Base-by-base conservation (phyloP, 2,888 invertebrate genomes). In the Drosophila aldrichi region DNA sequence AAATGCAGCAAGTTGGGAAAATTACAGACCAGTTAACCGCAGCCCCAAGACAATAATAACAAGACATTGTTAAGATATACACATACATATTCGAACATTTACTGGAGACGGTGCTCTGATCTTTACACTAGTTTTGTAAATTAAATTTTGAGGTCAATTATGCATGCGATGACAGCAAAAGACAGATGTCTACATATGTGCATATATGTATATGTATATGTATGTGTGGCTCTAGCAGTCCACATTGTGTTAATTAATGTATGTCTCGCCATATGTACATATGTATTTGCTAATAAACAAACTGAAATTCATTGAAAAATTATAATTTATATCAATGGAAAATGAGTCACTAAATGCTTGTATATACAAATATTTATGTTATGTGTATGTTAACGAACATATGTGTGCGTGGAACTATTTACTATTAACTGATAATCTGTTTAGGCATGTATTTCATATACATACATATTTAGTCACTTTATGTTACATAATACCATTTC, bases 71-170 rank as follows among this genome's bases (percentile, higher is more conserved):
- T 7, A 44, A 55, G n/a, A 51, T 14, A 29, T 29, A 29, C 7
- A 29, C 7, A 29, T 29, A 44, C 59, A 54, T 22, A 22, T 2
- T 46, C 14, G 6, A 12, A 0, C 43, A 44, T 16, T 56, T 44
- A 0, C 7, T 22, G 36, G 10, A 2, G n/a, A 25, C 54, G 32
- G n/a, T 68, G 48, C 57, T 61, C 20, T 68, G 69, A 61, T 54
- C 69, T 49, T 12, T 34, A 18, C 18, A 62, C 48, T 49, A 49
- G 41, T 49, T 58, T 14, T 54, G 48, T 62, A 44, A 58, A 75
- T 68, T 73, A 44, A 16, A 32, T 40, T 56, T 56, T 56, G 51
- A 63, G 77, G 58, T 76, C 74, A 75, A 51, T 44, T n/a, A n/a
- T 36, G 57, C 56, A 38, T 36, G 44, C 16, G 40, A 34, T 25